These are phyloP conservation scores for Bufo gargarizans DNA, from an alignment of 2,113 vertebrate species.

Conservation along the genomic window DNA sequence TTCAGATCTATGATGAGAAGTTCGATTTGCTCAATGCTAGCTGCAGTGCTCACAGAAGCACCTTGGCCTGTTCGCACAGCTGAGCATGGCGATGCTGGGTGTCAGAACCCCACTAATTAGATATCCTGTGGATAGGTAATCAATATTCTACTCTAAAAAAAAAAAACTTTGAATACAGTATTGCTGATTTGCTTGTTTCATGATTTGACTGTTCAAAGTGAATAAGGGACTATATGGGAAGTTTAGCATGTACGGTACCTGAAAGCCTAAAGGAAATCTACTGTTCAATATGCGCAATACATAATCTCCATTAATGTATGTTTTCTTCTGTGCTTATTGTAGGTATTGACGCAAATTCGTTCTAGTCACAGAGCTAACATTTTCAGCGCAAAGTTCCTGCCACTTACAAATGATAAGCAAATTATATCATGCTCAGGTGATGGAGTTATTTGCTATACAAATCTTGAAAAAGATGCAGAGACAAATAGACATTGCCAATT, in stretches of 20 bases:
- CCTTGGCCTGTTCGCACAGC: too few relatives aligned
- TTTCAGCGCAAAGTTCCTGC: constrained; percentile 98
- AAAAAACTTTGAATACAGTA: too few relatives aligned
- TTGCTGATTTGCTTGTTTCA: too few relatives aligned
- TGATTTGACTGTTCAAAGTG: too few relatives aligned
- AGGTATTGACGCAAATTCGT: constrained; percentile 96
- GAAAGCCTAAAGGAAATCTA: not conserved
- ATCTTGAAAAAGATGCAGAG: constrained; percentile 91
- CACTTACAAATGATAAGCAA: constrained; percentile 93
- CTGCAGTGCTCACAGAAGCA: too few relatives aligned
- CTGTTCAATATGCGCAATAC: not conserved
- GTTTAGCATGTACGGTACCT: not conserved
- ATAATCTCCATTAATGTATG: not conserved
- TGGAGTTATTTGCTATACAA: constrained; percentile 96
- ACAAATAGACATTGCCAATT: constrained; percentile 95
- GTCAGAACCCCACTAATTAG: too few relatives aligned
- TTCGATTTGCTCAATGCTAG: too few relatives aligned
- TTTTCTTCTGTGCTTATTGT: constrained; percentile 53
- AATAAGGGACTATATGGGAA: too few relatives aligned
- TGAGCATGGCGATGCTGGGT: too few relatives aligned
- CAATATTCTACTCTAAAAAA: too few relatives aligned
- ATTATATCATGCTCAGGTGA: constrained; percentile 98
- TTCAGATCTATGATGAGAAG: too few relatives aligned
- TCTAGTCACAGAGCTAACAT: constrained; percentile 97
- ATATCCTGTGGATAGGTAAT: too few relatives aligned